A percentile compares a stretch with the other conserved stretches of the same genome.
phyloP scores from a whole-genome alignment of 2,888 invertebrate genomes.

The Syrphus vitripennis region DNA sequence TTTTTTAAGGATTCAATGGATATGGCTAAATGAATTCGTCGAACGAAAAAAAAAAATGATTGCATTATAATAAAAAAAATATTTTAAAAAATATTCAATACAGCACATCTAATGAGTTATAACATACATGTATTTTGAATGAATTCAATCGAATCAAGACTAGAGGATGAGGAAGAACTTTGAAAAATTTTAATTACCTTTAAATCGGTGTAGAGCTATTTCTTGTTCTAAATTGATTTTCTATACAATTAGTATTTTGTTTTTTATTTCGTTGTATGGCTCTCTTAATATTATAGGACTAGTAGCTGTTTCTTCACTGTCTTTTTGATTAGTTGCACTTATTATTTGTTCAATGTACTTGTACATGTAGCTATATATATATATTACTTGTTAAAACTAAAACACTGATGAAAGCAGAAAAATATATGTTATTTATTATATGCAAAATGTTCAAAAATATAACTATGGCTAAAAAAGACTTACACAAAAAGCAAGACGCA shows the following conservation, averaged over 20 bases:
- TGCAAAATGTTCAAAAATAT: not conserved
- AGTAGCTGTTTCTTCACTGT: constrained; percentile 16
- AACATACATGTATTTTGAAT: not conserved
- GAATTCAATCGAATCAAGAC: not conserved
- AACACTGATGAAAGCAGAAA: not conserved
- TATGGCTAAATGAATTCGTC: no score
- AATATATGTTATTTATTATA: not conserved
- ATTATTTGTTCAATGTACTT: not conserved
- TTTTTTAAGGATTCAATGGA: no score
- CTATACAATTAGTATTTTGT: not conserved
- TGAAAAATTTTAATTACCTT: constrained; percentile 50
- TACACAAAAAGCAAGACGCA: constrained; percentile 1
- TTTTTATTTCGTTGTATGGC: not conserved
- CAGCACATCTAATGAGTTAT: not conserved
- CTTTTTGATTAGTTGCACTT: constrained; percentile 53
- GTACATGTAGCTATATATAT: constrained; percentile 1
- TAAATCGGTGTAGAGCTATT: constrained; percentile 13
- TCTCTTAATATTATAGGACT: constrained; percentile 11
- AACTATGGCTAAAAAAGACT: not conserved
- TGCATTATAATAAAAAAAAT: no score
- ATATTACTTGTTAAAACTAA: not conserved
- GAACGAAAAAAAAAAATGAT: no score
- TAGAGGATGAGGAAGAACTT: not conserved
- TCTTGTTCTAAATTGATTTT: not conserved
- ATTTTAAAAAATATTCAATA: not conserved